Conservation (phyloP, 2,888 invertebrate species). For the Volucella inanis region DNA sequence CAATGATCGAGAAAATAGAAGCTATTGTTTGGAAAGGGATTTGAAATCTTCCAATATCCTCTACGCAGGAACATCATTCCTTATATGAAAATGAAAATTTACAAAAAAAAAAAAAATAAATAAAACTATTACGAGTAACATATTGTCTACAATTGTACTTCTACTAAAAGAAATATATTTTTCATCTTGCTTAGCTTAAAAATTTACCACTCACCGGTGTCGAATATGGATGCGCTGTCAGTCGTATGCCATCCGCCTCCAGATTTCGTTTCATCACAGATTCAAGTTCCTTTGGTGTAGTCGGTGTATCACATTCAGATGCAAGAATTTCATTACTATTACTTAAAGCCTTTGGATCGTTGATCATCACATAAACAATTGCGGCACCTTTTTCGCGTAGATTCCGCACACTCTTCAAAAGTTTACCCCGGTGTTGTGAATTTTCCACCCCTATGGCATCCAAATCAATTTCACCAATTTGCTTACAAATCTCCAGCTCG, state of each 20-base stretch:
- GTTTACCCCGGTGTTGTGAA: constrained; percentile 89
- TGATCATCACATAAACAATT: constrained; percentile 95
- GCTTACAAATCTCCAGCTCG: constrained; percentile 97
- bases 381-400: constrained; percentile 96
- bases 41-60: too few species aligned
- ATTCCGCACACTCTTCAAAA: constrained; percentile 92
- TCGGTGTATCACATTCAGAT: constrained; percentile 83
- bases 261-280: constrained; percentile 92
- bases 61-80: too few species aligned
- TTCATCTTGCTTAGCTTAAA: background rate
- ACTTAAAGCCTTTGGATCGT: constrained; percentile 86
- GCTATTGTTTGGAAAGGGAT: too few species aligned
- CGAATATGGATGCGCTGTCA: constrained; percentile 94
- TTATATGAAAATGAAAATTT: too few species aligned
- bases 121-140: background rate
- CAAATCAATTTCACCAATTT: constrained; percentile 96
- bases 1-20: too few species aligned
- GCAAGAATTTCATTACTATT: constrained; percentile 84
- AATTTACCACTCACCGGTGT: constrained; percentile 90
- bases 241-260: constrained; percentile 92
- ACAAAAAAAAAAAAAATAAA: too few species aligned
- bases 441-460: constrained; percentile 97
- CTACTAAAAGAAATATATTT: background rate
- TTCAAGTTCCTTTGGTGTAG: constrained; percentile 85
- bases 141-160: background rate